Conservation (phyloP, 2,113 vertebrate species). For the Heterocephalus glaber region DNA sequence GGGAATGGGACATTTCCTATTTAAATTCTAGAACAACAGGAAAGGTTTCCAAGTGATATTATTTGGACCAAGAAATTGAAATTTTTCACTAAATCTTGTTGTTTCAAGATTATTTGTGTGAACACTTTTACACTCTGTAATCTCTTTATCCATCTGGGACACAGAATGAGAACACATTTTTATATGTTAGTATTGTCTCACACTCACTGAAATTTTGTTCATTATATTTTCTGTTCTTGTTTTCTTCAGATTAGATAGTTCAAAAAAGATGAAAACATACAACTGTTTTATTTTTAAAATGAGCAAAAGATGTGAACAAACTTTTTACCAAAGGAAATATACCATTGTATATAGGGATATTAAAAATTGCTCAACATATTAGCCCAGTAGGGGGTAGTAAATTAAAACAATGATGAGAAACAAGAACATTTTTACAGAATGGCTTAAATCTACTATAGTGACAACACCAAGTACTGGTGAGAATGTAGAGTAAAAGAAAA, state of each 20-base stretch:
- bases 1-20: neutral
- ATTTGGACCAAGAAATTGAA: neutral
- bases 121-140: neutral
- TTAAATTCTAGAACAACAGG: neutral
- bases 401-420: neutral
- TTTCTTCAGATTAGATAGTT: neutral
- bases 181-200: neutral
- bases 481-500: neutral
- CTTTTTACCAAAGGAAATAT: neutral
- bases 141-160: neutral
- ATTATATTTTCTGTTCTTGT: neutral
- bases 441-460: neutral
- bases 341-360: neutral
- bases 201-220: neutral
- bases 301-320: neutral
- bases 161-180: neutral
- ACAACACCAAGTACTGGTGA: neutral
- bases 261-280: neutral
- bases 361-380: neutral
- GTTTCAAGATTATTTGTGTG: neutral
- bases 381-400: neutral
- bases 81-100: neutral
- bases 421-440: neutral
- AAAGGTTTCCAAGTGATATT: neutral
- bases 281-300: neutral